Base-by-base conservation (phyloP, 2,797 vertebrate genomes). In the Anguilla anguilla region DNA sequence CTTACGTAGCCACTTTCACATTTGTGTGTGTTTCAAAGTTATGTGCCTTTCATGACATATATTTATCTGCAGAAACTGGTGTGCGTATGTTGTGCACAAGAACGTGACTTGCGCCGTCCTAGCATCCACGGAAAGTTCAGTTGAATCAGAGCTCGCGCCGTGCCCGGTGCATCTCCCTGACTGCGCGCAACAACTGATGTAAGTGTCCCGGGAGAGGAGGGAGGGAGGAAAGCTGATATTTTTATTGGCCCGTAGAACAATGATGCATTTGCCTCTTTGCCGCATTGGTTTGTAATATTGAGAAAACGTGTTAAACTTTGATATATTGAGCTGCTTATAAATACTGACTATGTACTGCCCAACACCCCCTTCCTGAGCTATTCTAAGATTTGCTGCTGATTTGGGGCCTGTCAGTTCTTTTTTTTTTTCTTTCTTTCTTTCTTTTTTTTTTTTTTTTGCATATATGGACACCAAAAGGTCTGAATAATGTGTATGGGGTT, bases 31-130 rank as follows among this genome's bases (percentile, higher is more conserved):
- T 67, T 1, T 61, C 2, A 49, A 43, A 59, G 74, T 61, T 67
- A 87, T 43, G 2, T 81, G 1, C 87, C 87, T 84, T 1, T 89
- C 39, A 77, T 61, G 11, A 67, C 57, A 84, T 31, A 22, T 1
- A 35, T 69, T 83, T n/a, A 83, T 28, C 89, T 86, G 1, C 91
- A 99, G 98, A 94, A 99, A 99, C 94, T 98, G 97, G 98, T 99
- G 99, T 93, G 99, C 99, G 31, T 97, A 97, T 91, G 96, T 99
- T 0, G 97, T 98, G 94, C 97, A 96, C 92, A 98, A 95, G 94
- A 99, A 99, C 88, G 98, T 98, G 93, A 99, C 96, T 92, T 98
- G 97, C 86, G 96, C 97, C 0, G 98, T 99, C 67, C 93, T 96
- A 90, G 97, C 96, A 91, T 96, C 96, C 81, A 95, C 96, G 6